Evolutionary conservation across 1,140 invertebrate genomes (phyloP), one percentile per base, ranked within the genome.

Genomic region (Zophobas morio): DNA sequence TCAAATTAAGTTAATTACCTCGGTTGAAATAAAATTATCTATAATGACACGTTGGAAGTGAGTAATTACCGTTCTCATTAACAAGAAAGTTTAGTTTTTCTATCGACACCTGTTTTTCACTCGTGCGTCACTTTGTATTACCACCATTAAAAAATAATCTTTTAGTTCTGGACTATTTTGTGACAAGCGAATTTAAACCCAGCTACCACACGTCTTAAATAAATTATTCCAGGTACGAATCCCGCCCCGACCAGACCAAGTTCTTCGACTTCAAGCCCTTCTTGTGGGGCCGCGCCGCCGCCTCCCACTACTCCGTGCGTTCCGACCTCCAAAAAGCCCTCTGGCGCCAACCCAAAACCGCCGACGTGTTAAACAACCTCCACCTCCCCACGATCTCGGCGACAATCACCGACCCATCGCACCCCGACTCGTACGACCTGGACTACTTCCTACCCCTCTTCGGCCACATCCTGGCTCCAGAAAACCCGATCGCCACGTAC

Each of bases 251-350:
- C 0, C 76, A 81, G 56, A 84, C 79, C 0, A 8, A 63, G 60
- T 87, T 94, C 6, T 87, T 89, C 54, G 88, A 92, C 86, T 95
- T 91, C 81, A 91, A 92, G 78, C 95, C 95, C 6, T 96, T 93
- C 81, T 86, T 96, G 0, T 96, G 93, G 91, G 94, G 95, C 2
- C 90, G 90, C 82, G 90, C 91, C 8, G 95, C 94, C 0, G 91
- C 93, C 6, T 91, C 90, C 40, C 91, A 94, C 85, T 95, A 95
- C 81, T 91, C 92, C 6, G 87, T 95, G 0, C 89, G 90, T 70
- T 87, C 86, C 1, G 87, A 90, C 70, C 82, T 90, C 74, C 88
- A 92, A 80, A 88, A 90, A 79, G 88, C 89, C 33, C 85, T 94
- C 53, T 93, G 88, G 90, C 90, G 91, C 78, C 92, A 93, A 86